Evolutionary conservation across 2,797 vertebrate species (phyloP), one percentile per base, ranked within the genome.

Genomic region (Bufotes viridis): DNA sequence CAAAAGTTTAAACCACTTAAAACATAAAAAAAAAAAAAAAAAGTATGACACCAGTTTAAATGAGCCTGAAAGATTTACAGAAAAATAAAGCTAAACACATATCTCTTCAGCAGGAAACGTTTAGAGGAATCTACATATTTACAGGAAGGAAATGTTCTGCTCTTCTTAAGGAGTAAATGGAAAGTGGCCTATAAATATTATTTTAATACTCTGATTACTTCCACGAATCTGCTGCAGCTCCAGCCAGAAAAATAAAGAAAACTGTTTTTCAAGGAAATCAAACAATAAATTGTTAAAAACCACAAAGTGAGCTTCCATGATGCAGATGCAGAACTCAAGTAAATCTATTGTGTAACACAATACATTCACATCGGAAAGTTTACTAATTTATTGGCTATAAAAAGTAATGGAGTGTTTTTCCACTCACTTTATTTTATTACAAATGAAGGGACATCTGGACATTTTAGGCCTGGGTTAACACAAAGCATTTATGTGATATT

Each of bases 161-260:
- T 83, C 67, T 85, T 85, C 69, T 76, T 84, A 75, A 76, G 10
- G 72, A 85, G 70, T 63, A 75, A 63, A 84, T 76, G 22, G 70
- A 85, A 63, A 60, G 34, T 24, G 22, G 22, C 51, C 70, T 84
- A 61, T 84, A 84, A 84, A 75, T 84, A 84, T 84, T 84, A 84
- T 84, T 63, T 63, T 85, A 63, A 85, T 75, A 12, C 34, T 85
- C 4, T 76, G 58, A 76, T 75, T 63, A 85, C 29, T 65, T 85
- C 72, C 58, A 63, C 34, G 1, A 49, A 84, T 61, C 34, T 8
- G 18, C 60, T n/a, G 22, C 70, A 26, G 22, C n/a, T 61, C 74
- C 1, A 7, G 72, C 34, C 57, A 63, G 26, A 63, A 14, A 78
- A 53, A 49, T 51, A 12, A 13, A 75, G 42, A 60, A 61, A 83